Percentiles rank a stretch among this genome's conserved stretches.
Evolutionary conservation across 2,113 vertebrate genomes (phyloP).

Genomic region (Ramphastos sulfuratus): DNA sequence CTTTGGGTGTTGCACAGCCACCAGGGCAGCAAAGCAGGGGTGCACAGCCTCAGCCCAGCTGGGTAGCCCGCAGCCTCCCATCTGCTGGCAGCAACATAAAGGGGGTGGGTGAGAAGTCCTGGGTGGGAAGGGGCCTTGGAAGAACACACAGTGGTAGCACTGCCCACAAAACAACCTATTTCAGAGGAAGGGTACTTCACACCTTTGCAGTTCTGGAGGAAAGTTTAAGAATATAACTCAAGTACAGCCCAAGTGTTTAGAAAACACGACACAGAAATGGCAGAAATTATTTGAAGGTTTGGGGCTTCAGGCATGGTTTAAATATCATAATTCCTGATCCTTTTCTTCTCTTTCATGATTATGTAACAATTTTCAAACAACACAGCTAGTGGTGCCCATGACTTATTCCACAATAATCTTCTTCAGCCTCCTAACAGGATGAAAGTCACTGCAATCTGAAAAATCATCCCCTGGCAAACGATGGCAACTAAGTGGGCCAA

Average conservation of each 20-base stretch:
- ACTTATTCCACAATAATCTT: background rate
- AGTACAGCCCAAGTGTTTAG: background rate
- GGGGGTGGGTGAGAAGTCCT: background rate
- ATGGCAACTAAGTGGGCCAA: background rate
- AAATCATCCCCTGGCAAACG: background rate
- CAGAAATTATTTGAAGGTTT: background rate
- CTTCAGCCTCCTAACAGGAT: background rate
- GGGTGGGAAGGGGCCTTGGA: background rate
- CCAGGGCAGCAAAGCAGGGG: background rate
- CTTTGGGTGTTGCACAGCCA: accelerated
- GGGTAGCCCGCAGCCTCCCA: accelerated
- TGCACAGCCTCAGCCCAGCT: accelerated
- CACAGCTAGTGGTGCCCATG: background rate
- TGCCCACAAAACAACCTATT: background rate
- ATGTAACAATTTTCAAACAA: background rate
- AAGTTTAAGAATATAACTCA: background rate
- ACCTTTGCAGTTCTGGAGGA: background rate
- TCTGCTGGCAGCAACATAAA: background rate
- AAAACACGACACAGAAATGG: background rate
- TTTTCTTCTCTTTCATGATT: background rate
- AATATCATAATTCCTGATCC: background rate
- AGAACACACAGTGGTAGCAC: background rate
- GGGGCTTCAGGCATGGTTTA: background rate
- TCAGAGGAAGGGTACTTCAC: background rate
- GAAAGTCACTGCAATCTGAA: background rate